Conservation (phyloP, 1,140 invertebrate species). For the Leptinotarsa defecta region DNA sequence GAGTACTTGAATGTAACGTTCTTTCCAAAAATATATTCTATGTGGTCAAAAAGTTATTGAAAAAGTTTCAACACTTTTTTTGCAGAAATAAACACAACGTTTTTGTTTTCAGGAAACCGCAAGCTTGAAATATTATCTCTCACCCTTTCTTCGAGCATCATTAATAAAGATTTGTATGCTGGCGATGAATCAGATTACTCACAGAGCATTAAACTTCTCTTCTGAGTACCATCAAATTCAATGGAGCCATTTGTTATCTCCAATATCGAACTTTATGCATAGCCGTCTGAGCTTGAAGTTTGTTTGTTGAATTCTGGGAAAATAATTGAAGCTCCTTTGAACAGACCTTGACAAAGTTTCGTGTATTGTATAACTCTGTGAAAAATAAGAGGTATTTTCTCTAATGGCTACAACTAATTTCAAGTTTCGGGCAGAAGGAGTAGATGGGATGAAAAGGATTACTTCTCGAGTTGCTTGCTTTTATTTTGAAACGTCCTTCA, state of each 20-base stretch:
- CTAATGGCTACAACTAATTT: background rate
- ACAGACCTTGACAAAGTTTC: background rate
- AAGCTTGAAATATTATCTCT: background rate
- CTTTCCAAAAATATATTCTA: no score
- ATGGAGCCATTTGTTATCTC: conserved; percentile 8
- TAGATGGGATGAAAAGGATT: background rate
- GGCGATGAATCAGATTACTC: conserved; percentile 2
- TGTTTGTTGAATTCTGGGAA: background rate
- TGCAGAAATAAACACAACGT: no score
- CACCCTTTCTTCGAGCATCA: background rate
- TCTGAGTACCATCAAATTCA: conserved; percentile 2
- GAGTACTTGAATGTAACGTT: no score
- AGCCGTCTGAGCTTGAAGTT: background rate
- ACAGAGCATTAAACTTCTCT: background rate
- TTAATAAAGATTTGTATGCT: conserved; percentile 6
- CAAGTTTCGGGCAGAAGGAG: background rate
- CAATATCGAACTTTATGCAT: background rate
- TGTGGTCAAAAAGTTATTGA: no score
- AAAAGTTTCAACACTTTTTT: no score
- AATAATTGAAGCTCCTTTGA: background rate
- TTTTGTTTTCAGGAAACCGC: no score
- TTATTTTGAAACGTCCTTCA: no score
- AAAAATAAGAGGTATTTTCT: background rate
- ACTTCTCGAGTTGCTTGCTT: no score
- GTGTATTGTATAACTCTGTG: background rate